Base-by-base conservation (phyloP, 1,140 invertebrate genomes). In the Drosophila tropicalis region DNA sequence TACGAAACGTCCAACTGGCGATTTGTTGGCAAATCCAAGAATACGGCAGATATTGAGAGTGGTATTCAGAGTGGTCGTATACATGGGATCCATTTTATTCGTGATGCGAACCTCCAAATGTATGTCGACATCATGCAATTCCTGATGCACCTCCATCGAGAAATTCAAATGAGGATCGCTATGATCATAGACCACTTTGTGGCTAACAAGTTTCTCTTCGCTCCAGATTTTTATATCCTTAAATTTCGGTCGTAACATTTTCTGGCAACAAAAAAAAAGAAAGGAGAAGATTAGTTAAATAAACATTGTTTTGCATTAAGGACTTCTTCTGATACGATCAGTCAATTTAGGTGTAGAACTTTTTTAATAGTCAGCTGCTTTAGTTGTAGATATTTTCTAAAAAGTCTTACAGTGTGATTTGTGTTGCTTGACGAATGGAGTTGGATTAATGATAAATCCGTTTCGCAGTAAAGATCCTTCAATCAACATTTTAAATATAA, bases 241-340 rank as follows among this genome's bases (percentile, higher is more conserved):
- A 34, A 91, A 89, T 47, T 85, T 91, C 19, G 87, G 90, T 6
- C 90, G 79, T 78, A 91, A 58, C 64, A 91, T 80, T 91, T 91
- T 91, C 90, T 91, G 47, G 10, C 7, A 19, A 29, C 15, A 3
- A n/a, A 13, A 9, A n/a, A 29, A 1, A n/a, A 9, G n/a, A 10
- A 29, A 29, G 5, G 0, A 29, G 6, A 29, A 29, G 29, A 5
- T 29, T 0, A 29, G 29, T 5, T 29, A 6, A 6, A 6, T 29
- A 29, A 29, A 29, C 29, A 29, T 29, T 6, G 29, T 29, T 29
- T 29, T 0, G 29, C 1, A 29, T 29, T 0, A 29, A 29, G 25
- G 4, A 0, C 22, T 3, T 25, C 22, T 4, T 25, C 22, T 25
- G 22, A 4, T 0, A 25, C 0, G 22, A 25, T 25, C 22, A 25